phyloP scores from a whole-genome alignment of 2,113 vertebrate species.

The Chaenogobius annularis region DNA sequence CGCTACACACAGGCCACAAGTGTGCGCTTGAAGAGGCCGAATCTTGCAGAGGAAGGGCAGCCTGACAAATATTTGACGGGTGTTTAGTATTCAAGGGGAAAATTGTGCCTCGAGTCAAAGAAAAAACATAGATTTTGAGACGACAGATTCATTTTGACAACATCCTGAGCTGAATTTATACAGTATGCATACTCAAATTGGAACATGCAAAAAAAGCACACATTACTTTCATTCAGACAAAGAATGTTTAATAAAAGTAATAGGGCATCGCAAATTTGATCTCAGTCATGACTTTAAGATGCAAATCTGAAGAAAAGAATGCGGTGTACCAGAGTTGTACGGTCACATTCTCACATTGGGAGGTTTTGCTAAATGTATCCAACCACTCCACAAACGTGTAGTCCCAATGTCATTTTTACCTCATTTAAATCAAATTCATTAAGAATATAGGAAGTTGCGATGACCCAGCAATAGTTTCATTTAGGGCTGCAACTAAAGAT shows the following conservation, averaged over 20 bases:
- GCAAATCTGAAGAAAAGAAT: background rate
- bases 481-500: too few relatives aligned
- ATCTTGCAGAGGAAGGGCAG: constrained; percentile 42
- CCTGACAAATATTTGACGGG: constrained; percentile 62
- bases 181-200: background rate
- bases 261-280: background rate
- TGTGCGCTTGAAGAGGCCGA: constrained; percentile 46
- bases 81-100: constrained; percentile 55
- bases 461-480: too few relatives aligned
- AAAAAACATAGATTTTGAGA: constrained; percentile 34
- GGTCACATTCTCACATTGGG: background rate
- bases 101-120: constrained; percentile 59
- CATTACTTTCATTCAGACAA: background rate
- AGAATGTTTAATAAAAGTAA: background rate
- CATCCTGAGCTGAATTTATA: constrained; percentile 35
- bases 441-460: too few relatives aligned
- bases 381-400: too few relatives aligned
- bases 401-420: too few relatives aligned
- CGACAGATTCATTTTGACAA: background rate
- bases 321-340: too few relatives aligned
- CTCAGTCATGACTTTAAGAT: background rate
- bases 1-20: constrained; percentile 37
- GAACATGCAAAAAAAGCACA: too few relatives aligned
- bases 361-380: too few relatives aligned
- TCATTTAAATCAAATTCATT: too few relatives aligned